Base-by-base conservation (phyloP, 92 coral and sea anemone genomes). In the Galaxea fascicularis region DNA sequence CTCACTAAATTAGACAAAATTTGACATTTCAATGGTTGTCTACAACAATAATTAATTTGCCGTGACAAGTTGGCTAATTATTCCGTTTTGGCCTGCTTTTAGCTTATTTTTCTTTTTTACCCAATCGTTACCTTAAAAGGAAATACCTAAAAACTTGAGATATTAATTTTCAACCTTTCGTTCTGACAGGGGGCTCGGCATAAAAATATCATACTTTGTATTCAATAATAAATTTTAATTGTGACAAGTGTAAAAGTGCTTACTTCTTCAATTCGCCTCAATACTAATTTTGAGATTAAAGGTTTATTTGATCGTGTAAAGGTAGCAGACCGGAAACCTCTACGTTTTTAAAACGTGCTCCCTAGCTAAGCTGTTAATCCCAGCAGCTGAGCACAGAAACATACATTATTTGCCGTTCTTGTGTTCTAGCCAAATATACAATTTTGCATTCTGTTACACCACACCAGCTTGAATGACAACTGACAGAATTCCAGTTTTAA, bases 101-200 rank as follows among this genome's bases (percentile, higher is more conserved):
- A 7, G 24, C 76, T 73, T 7, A 35, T 69, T 5, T 27, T 30
- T 57, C 22, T 35, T 27, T 20, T 8, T 11, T 10, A 6, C 21
- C 21, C 10, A 65, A 44, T 27, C 53, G 4, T 79, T 79, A 30
- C 84, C 84, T 64, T 79, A 79, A 79, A 79, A 45, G 83, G 83
- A 11, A 79, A 79, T 29, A 65, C 10, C 25, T 35, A 6, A 52
- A 65, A 45, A 16, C 63, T 11, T 18, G 31, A 16, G 12, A 1
- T 53, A 76, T 41, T 35, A 59, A 24, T 39, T 46, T 78, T 4
- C 28, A 63, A 31, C 46, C 30, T 44, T 35, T 15, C 54, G 44
- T 35, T 25, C 71, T 41, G 29, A 28, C 56, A 45, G 8, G 4
- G 45, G 41, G 10, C 35, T 49, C 11, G 20, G 45, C 57, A 62